Evolutionary conservation across 2,888 invertebrate genomes (phyloP).

Genomic region (Nymphalis urticae): DNA sequence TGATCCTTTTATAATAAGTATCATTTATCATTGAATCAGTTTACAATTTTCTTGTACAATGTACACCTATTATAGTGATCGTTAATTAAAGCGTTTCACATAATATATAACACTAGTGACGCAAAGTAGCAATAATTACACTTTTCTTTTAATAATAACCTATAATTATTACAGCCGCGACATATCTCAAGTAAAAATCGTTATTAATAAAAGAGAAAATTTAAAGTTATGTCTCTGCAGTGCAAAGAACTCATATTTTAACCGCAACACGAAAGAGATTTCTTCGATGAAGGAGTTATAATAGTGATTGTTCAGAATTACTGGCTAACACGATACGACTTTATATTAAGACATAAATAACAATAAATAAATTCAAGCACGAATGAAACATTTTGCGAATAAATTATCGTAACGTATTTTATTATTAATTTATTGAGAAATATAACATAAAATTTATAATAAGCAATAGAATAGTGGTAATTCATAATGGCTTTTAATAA

Average conservation of each 20-base stretch:
- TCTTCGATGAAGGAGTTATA: neutral
- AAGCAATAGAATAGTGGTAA: neutral
- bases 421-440: too few relatives aligned
- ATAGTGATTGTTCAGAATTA: neutral
- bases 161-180: neutral
- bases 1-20: neutral
- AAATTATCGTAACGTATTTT: too few relatives aligned
- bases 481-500: conserved; percentile 1
- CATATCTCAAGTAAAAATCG: neutral
- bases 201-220: conserved; percentile 1
- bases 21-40: neutral
- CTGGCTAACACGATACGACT: neutral
- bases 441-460: too few relatives aligned
- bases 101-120: conserved; percentile 5
- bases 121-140: conserved; percentile 1
- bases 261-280: neutral
- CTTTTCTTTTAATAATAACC: conserved; percentile 2
- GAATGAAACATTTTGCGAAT: too few relatives aligned
- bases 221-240: neutral
- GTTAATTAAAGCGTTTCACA: conserved; percentile 9
- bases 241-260: conserved; percentile 2
- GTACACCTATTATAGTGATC: neutral
- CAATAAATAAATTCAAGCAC: neutral
- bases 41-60: neutral
- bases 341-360: neutral